Conservation (phyloP, 2,113 vertebrate genomes). For the Muntiacus reevesi region DNA sequence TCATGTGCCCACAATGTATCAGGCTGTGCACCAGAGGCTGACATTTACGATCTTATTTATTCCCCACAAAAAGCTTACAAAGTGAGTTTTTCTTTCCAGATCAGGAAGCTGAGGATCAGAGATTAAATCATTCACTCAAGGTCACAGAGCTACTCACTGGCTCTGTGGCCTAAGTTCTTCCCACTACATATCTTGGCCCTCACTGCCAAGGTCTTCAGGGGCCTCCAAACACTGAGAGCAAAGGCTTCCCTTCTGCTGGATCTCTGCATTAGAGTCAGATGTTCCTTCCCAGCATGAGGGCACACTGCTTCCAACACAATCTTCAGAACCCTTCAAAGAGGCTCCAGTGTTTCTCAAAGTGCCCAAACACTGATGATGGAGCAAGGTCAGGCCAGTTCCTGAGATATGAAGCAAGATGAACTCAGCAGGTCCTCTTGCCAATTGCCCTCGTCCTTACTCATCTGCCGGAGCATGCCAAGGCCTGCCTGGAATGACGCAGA, state of each 20-base stretch:
- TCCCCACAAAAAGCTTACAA: constrained; percentile 14
- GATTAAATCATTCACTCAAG: constrained; percentile 27
- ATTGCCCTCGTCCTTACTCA: constrained; percentile 70
- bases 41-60: constrained; percentile 43
- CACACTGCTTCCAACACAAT: neutral
- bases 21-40: constrained; percentile 1
- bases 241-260: neutral
- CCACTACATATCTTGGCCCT: neutral
- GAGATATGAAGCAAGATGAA: constrained; percentile 60
- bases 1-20: neutral
- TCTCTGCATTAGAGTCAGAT: neutral
- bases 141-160: neutral
- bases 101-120: neutral
- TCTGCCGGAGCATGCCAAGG: constrained; percentile 69
- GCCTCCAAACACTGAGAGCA: neutral
- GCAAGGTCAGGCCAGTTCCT: constrained; percentile 42
- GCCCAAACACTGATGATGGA: constrained; percentile 41
- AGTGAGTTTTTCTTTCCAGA: neutral
- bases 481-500: constrained; percentile 76
- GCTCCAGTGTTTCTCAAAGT: constrained; percentile 33
- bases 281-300: neutral
- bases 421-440: constrained; percentile 58
- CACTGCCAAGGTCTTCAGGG: constrained; percentile 22
- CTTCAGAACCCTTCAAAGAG: neutral
- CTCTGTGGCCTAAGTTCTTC: constrained; percentile 5